Evolutionary conservation across 2,797 vertebrate genomes (phyloP).

Genomic region (Poecile montanus): DNA sequence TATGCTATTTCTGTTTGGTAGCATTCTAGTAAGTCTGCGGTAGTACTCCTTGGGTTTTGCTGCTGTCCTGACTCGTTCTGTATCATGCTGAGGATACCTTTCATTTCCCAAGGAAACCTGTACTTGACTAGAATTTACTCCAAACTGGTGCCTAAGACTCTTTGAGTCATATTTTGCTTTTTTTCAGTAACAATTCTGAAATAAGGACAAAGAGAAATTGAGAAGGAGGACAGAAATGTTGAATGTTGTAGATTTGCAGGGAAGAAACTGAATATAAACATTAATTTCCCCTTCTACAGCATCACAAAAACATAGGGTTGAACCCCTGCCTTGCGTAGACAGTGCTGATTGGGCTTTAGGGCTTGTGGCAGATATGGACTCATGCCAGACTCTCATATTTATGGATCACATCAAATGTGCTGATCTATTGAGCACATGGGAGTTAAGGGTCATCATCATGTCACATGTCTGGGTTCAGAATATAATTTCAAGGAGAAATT

Average conservation of each 20-base stretch:
- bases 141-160: not conserved
- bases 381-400: not conserved
- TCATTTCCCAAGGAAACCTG: not conserved
- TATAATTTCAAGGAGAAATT: not conserved
- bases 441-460: not conserved
- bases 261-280: not conserved
- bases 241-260: not conserved
- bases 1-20: not conserved
- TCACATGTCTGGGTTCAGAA: not conserved
- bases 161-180: not conserved
- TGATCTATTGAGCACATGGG: not conserved
- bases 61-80: not conserved
- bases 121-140: not conserved
- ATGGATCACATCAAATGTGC: not conserved
- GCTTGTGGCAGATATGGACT: not conserved
- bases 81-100: not conserved
- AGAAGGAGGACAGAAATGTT: not conserved
- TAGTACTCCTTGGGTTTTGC: rapidly evolving
- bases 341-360: not conserved
- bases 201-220: not conserved
- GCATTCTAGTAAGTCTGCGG: not conserved
- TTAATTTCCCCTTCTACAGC: not conserved
- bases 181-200: not conserved
- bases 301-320: not conserved
- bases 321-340: not conserved